These are phyloP conservation scores for Trachelus iudaicus DNA, from an alignment of 2,888 invertebrate species.

Conservation along the genomic window DNA sequence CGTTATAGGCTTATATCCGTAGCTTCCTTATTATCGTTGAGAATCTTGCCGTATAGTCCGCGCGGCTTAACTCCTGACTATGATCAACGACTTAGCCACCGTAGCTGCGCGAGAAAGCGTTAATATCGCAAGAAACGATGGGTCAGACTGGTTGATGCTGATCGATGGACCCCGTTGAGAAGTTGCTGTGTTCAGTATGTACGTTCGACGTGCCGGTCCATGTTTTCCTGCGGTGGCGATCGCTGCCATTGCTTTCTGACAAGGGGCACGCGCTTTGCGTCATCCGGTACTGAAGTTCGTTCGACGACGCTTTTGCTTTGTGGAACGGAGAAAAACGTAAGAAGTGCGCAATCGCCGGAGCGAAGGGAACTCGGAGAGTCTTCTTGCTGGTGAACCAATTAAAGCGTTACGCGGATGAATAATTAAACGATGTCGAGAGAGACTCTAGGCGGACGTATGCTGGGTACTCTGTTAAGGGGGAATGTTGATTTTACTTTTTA, in stretches of 20 bases:
- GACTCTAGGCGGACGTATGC: background rate
- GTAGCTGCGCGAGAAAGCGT: background rate
- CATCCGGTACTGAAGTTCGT: background rate
- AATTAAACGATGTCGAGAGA: background rate
- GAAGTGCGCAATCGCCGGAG: background rate
- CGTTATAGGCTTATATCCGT: background rate
- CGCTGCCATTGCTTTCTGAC: background rate
- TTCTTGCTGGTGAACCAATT: background rate
- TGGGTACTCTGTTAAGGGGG: background rate
- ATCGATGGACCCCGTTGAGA: background rate
- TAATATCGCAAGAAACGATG: background rate
- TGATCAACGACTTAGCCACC: background rate
- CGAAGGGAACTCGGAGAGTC: background rate
- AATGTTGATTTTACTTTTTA: background rate
- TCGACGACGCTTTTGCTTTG: background rate
- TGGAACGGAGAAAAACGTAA: background rate
- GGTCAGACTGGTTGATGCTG: background rate
- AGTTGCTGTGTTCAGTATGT: background rate
- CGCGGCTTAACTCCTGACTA: background rate
- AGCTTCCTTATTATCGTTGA: background rate
- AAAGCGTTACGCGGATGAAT: background rate
- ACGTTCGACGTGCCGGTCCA: background rate
- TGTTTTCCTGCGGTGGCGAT: background rate
- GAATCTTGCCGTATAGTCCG: background rate
- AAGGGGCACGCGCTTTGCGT: background rate